Base-by-base conservation (phyloP, 2,113 vertebrate genomes). In the Brevimyrus niger region DNA sequence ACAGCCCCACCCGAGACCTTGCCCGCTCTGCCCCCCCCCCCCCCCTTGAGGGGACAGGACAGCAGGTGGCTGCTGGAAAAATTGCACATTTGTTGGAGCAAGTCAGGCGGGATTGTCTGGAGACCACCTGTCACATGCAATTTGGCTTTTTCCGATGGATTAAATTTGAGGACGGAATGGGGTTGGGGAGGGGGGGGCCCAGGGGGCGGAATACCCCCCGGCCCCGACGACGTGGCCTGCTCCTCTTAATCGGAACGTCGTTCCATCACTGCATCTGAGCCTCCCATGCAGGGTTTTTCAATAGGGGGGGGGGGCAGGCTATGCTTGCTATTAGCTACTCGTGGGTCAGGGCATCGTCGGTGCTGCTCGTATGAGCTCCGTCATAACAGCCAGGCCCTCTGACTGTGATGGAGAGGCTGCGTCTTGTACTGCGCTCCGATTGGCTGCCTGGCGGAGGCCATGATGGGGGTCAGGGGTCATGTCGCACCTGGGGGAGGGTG, bases 1-100 rank as follows among this genome's bases (percentile, higher is more conserved):
- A 38, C n/a, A 27, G 10, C 15, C 35, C 11, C 9, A 19, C 15
- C 31, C 73, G 2, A 85, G 83, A n/a, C 46, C 83, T 27, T 44
- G 11, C 2, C 11, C 6, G 4, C 35, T 65, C 13, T 19, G 31
- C 5, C 19, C 23, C 46, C 80, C 23, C 51, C 7, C 10, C 38
- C 27, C 51, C 55, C 82, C 42, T 50, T 23, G 61, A 27, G 10
- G 76, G 80, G 47, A 80, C 42, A 10, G 10, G 87, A 51, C 58
- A 94, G 93, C 95, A 96, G 95, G 95, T 95, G 95, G 95, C 93
- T 92, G 89, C 92, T 94, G 92, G 93, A 93, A 94, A 95, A 94
- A 94, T 93, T 94, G 93, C 90, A 42, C 93, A 94, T 94, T 95
- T 93, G 91, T 92, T 90, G 92, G 91, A 93, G 92, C 90, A 91